Percentiles rank a stretch among this genome's conserved stretches.
Evolutionary conservation across 1,140 invertebrate species (phyloP).

Genomic region (Panagrolaimus sp.): DNA sequence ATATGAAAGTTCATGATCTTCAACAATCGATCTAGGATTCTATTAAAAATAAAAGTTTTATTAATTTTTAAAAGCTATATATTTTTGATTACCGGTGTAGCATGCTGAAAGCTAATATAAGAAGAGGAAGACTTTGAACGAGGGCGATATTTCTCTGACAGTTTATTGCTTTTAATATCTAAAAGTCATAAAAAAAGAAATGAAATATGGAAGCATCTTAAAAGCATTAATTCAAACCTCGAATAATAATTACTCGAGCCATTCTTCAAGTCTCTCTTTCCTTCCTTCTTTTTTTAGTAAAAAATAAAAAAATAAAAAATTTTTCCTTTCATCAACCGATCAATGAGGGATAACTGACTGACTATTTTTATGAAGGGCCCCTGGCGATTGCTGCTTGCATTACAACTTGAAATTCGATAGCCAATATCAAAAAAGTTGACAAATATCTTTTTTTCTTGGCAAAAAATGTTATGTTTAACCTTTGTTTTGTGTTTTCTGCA

Average conservation of each 20-base stretch:
- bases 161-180: not conserved
- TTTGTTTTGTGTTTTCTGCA: not conserved
- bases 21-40: not conserved
- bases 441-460: not conserved
- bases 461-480: no score
- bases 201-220: not conserved
- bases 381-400: not conserved
- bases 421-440: not conserved
- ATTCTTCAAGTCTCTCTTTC: not conserved
- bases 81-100: no score
- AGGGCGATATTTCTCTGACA: not conserved
- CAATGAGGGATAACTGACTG: no score
- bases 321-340: no score
- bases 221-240: not conserved
- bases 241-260: constrained; percentile 7
- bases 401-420: not conserved
- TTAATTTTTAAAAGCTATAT: no score
- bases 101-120: no score
- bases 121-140: not conserved
- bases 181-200: not conserved
- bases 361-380: no score
- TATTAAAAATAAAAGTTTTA: not conserved
- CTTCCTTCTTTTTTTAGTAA: no score
- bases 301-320: no score
- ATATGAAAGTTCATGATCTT: not conserved